A percentile compares a stretch with the other conserved stretches of the same genome.
Evolutionary conservation across 2,113 vertebrate species (phyloP).

Genomic region (Aythya baeri): DNA sequence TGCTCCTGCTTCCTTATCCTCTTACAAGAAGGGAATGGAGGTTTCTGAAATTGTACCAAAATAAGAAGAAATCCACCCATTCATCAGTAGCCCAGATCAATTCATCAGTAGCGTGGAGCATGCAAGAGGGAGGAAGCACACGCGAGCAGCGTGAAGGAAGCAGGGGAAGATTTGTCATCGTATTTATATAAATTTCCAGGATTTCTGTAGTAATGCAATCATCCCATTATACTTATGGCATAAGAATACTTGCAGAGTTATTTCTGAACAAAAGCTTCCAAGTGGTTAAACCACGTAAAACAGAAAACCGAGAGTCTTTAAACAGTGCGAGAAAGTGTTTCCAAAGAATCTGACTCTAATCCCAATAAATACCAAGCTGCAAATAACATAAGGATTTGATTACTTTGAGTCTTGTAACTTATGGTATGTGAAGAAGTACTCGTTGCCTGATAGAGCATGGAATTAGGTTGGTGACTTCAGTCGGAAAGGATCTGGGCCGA

Average conservation of each 20-base stretch:
- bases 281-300: slow-evolving; percentile 4
- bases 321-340: slow-evolving; percentile 20
- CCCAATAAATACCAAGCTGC: not conserved
- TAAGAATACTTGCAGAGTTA: slow-evolving; percentile 13
- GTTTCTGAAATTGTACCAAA: not conserved
- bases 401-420: not conserved
- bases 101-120: not conserved
- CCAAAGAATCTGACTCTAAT: not conserved
- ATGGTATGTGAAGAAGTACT: not conserved
- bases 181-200: not conserved
- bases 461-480: not conserved
- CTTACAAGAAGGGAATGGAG: not conserved
- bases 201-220: not conserved
- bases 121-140: not conserved
- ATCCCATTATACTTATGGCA: not conserved
- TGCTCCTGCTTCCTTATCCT: not conserved
- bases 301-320: not conserved
- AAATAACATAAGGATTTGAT: not conserved
- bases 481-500: not conserved
- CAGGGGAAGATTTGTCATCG: not conserved
- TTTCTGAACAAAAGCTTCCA: slow-evolving; percentile 26
- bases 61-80: not conserved
- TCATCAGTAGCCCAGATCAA: not conserved
- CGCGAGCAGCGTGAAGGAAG: not conserved
- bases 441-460: not conserved